Evolutionary conservation across 2,797 vertebrate species (phyloP).

Genomic region (Gallirallus australis): DNA sequence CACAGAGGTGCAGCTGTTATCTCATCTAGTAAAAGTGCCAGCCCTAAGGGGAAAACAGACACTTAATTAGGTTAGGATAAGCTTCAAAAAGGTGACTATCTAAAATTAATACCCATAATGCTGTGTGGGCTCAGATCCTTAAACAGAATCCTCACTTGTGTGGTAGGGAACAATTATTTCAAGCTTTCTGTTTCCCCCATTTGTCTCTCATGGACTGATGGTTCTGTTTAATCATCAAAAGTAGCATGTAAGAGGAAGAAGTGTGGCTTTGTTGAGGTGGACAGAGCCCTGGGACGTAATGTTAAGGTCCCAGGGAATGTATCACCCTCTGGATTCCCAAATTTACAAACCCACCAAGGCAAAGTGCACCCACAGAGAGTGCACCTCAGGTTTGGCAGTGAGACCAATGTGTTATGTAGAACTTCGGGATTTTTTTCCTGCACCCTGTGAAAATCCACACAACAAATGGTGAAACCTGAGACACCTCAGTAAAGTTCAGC

Average conservation of each 20-base stretch:
- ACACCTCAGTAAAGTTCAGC: neutral
- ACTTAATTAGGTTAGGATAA: constrained; percentile 62
- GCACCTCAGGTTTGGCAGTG: neutral
- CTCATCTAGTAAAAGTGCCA: constrained; percentile 55
- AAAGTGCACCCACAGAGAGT: neutral
- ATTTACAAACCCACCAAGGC: neutral
- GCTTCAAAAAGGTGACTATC: constrained; percentile 41
- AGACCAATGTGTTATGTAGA: neutral
- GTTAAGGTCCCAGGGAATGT: neutral
- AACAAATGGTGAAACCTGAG: constrained; percentile 6
- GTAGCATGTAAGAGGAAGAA: neutral
- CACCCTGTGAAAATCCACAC: constrained; percentile 8
- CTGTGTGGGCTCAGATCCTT: constrained; percentile 22
- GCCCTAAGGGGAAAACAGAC: constrained; percentile 48
- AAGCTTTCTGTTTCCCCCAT: neutral
- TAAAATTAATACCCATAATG: constrained; percentile 35
- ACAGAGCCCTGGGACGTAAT: neutral
- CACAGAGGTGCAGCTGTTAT: constrained; percentile 65
- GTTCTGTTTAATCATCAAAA: constrained; percentile 19
- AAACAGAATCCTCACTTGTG: neutral
- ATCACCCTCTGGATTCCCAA: neutral
- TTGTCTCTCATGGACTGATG: neutral
- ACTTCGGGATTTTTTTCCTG: neutral
- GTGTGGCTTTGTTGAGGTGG: neutral
- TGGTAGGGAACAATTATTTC: neutral